Percentiles rank a stretch among this genome's conserved stretches.
Conservation (phyloP, 2,888 invertebrate genomes). For the Bhutanitis thaidina region DNA sequence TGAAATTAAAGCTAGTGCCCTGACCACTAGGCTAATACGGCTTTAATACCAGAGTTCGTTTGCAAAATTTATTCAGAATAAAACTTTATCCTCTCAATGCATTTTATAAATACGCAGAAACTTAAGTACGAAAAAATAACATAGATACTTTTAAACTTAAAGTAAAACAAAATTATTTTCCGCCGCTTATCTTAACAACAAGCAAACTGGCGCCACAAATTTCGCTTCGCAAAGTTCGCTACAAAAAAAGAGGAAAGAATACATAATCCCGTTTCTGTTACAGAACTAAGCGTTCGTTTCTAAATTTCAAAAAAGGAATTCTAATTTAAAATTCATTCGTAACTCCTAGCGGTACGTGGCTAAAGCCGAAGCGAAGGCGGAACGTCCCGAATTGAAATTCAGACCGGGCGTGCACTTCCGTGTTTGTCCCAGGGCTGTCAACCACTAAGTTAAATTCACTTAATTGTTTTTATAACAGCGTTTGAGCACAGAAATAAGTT, state of each 20-base stretch:
- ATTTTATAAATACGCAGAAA: too few species aligned
- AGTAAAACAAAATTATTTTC: conserved; percentile 7
- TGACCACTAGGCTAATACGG: too few species aligned
- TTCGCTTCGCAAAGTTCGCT: conserved; percentile 11
- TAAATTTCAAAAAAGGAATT: conserved; percentile 45
- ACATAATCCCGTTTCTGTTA: conserved; percentile 23
- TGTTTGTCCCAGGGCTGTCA: conserved; percentile 20
- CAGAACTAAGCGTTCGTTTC: conserved; percentile 26
- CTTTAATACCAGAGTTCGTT: too few species aligned
- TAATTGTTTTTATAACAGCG: not conserved
- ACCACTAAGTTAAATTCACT: conserved; percentile 9
- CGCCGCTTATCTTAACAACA: conserved; percentile 13
- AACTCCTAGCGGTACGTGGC: conserved; percentile 54
- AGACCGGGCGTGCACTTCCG: conserved; percentile 50
- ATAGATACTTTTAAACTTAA: conserved; percentile 11
- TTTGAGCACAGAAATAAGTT: too few species aligned
- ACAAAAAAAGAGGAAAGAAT: conserved; percentile 17
- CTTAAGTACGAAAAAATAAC: not conserved
- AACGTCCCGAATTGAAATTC: conserved; percentile 70
- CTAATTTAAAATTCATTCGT: conserved; percentile 67
- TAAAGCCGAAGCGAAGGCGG: conserved; percentile 50
- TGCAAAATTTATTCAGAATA: too few species aligned
- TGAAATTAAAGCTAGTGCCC: too few species aligned
- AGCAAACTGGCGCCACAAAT: conserved; percentile 6
- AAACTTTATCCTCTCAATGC: too few species aligned